phyloP scores from a whole-genome alignment of 2,113 vertebrate genomes.

The Microcebus lehilahytsara region DNA sequence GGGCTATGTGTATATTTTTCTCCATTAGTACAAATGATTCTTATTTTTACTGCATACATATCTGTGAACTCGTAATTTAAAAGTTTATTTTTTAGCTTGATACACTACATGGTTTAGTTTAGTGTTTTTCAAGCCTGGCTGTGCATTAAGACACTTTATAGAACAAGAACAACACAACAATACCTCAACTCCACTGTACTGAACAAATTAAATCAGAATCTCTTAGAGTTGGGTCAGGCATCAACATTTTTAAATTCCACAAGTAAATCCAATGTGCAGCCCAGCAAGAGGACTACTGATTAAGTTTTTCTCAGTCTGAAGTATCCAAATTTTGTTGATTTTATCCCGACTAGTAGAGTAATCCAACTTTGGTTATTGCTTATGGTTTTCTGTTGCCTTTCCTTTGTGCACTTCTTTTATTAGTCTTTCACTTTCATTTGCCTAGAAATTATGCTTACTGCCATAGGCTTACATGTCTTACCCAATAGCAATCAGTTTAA shows the following conservation, averaged over 20 bases:
- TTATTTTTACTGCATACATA: neutral
- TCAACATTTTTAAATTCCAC: neutral
- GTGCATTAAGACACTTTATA: neutral
- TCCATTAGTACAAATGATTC: neutral
- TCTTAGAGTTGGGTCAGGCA: neutral
- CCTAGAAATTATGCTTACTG: neutral
- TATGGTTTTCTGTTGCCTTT: neutral
- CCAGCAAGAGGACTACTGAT: neutral
- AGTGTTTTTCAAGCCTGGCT: neutral
- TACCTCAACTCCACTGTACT: neutral
- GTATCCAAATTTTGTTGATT: neutral
- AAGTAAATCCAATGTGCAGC: neutral
- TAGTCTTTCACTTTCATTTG: neutral
- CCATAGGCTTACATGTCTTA: neutral
- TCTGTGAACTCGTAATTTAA: conserved; percentile 3
- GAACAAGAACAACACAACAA: neutral
- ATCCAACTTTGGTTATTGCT: neutral
- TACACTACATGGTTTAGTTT: neutral
- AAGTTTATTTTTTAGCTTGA: neutral
- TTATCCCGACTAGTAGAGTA: neutral
- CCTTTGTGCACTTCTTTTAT: neutral
- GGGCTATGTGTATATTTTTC: neutral
- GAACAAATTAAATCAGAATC: neutral
- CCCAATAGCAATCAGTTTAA: neutral
- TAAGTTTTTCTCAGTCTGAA: neutral